These are phyloP conservation scores for Ceryle rudis DNA, from an alignment of 2,797 vertebrate species.

Conservation along the genomic window DNA sequence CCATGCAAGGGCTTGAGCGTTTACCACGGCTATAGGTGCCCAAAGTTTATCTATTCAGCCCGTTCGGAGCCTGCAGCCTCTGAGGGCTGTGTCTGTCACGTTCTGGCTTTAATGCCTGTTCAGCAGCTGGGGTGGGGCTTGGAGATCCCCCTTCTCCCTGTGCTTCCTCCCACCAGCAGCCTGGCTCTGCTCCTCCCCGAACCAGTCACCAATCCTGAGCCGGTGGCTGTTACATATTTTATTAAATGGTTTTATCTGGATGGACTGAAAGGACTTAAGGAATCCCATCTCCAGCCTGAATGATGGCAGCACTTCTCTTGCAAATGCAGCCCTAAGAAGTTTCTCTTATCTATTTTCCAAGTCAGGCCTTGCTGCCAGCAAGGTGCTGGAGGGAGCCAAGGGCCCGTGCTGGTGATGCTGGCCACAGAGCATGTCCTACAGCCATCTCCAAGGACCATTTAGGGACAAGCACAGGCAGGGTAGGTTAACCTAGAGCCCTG, in stretches of 20 bases:
- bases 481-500: background rate
- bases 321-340: background rate
- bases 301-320: fast-evolving
- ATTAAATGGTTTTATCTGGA: background rate
- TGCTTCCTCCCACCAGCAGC: background rate
- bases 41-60: fast-evolving
- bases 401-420: background rate
- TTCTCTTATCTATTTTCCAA: fast-evolving
- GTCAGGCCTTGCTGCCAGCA: background rate
- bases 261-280: background rate
- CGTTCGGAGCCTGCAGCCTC: background rate
- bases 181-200: too few relatives aligned
- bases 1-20: background rate
- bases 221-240: fast-evolving
- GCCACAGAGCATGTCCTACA: fast-evolving
- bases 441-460: fast-evolving
- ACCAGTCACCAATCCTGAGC: fast-evolving
- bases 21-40: fast-evolving
- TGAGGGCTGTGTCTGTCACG: fast-evolving
- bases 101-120: background rate
- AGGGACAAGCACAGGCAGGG: background rate
- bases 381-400: fast-evolving
- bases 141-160: fast-evolving
- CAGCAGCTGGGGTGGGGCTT: background rate
- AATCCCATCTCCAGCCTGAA: background rate